Evolutionary conservation across 2,113 vertebrate genomes (phyloP), one percentile per base, ranked within the genome.

Genomic region (Chiloscyllium plagiosum): DNA sequence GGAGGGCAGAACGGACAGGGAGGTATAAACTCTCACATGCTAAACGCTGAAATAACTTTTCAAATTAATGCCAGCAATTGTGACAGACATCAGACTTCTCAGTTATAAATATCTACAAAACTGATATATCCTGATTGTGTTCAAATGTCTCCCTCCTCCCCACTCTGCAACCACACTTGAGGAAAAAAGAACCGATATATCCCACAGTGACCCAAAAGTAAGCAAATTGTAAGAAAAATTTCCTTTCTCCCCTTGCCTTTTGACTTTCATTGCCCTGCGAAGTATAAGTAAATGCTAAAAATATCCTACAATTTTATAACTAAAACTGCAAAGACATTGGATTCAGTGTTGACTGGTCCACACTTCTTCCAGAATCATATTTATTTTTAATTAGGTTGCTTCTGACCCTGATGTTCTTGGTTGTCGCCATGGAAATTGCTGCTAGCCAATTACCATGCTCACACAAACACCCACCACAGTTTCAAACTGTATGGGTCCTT

Each of bases 301-400:
- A 52, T 50, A 70, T 70, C 19, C 26, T 12, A 93, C 37, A 13
- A 65, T 66, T 47, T 72, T 47, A 76, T 47, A 29, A 95, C 68
- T 95, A 70, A 61, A 72, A 26, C 42, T 52, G 47, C 15, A 76
- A 95, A 50, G 37, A 12, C 94, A 76, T 12, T 76, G 69, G 37
- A 50, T 52, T 95, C 94, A 95, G 42, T 8, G 47, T 52, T 52
- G 26, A 76, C 42, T 72, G 69, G 20, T 26, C 69, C 20, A 95
- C 94, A 17, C 26, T 72, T 70, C 94, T 95, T 52, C 47, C 94
- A 52, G 42, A 92, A 65, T 72, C 42, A 6, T 69, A 72, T 47
- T 95, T 95, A 95, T 72, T 72, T 72, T 72, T 95, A 95, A 52
- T 95, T 95, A 70, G 69, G 15, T 95, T 29, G 42, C n/a, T 95